Conservation (phyloP, 2,113 vertebrate genomes). For the Sceloporus undulatus region DNA sequence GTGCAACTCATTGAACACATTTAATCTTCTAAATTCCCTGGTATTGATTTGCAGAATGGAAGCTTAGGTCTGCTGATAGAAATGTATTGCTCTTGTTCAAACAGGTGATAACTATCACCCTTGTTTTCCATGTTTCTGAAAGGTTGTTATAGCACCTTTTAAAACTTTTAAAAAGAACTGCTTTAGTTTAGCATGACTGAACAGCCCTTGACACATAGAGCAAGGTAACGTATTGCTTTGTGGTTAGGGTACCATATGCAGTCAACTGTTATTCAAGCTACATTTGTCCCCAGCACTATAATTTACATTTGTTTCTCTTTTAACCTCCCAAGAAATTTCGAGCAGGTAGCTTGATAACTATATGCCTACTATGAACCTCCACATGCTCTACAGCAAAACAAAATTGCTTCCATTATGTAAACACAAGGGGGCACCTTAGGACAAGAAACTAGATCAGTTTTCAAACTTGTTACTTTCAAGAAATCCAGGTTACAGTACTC, state of each 20-base stretch:
- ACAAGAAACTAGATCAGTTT: conserved; percentile 46
- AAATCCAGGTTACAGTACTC: neutral
- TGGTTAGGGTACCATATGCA: neutral
- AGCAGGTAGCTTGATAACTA: neutral
- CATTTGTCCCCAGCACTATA: conserved; percentile 1
- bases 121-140: neutral
- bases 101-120: conserved; percentile 29
- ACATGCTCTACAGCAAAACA: neutral
- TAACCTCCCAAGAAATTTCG: neutral
- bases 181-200: conserved; percentile 32
- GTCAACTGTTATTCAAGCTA: conserved; percentile 19
- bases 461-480: neutral
- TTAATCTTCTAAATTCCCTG: conserved; percentile 63
- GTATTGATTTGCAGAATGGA: conserved; percentile 71
- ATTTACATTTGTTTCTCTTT: neutral
- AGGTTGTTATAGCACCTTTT: conserved; percentile 2
- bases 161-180: conserved; percentile 31
- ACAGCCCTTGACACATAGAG: neutral
- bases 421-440: conserved; percentile 70
- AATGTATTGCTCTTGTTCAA: conserved; percentile 62
- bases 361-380: neutral
- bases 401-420: conserved; percentile 37
- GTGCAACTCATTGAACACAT: conserved; percentile 39
- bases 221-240: neutral
- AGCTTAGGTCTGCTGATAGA: conserved; percentile 46